phyloP scores from a whole-genome alignment of 2,113 vertebrate species.

The Ciconia stormi region DNA sequence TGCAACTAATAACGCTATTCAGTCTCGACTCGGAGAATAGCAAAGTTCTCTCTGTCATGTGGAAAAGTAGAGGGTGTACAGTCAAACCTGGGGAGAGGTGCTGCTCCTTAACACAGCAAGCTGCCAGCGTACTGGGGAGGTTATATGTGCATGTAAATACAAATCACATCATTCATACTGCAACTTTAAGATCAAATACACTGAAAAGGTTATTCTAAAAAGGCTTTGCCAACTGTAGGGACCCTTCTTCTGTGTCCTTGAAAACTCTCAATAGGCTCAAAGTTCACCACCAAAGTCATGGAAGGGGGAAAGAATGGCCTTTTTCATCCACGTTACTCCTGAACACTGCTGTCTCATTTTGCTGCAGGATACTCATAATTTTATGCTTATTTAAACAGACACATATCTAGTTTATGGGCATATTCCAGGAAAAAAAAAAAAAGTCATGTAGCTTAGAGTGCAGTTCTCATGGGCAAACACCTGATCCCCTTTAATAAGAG shows the following conservation, averaged over 20 bases:
- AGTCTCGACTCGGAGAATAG: neutral
- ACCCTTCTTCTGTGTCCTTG: constrained; percentile 21
- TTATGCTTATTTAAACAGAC: constrained; percentile 85
- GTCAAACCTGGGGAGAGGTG: neutral
- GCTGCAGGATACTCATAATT: constrained; percentile 73
- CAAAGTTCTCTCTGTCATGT: neutral
- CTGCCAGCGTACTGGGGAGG: neutral
- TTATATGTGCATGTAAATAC: neutral
- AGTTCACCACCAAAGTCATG: constrained; percentile 44
- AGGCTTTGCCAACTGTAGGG: neutral
- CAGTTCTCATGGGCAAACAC: constrained; percentile 80
- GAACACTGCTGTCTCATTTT: constrained; percentile 71
- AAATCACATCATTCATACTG: neutral
- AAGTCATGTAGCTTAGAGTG: constrained; percentile 63
- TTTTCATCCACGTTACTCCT: constrained; percentile 30
- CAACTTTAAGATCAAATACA: neutral
- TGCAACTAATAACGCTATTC: constrained; percentile 9
- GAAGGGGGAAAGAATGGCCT: constrained; percentile 4
- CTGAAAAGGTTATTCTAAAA: neutral
- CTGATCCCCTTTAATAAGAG: constrained; percentile 81
- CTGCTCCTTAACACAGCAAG: neutral
- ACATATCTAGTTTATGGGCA: constrained; percentile 76
- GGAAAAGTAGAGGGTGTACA: neutral
- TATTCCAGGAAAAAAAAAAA: constrained; percentile 57
- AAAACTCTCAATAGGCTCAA: constrained; percentile 22